phyloP scores from a whole-genome alignment of 2,113 vertebrate genomes.

The Seriola aureovittata region DNA sequence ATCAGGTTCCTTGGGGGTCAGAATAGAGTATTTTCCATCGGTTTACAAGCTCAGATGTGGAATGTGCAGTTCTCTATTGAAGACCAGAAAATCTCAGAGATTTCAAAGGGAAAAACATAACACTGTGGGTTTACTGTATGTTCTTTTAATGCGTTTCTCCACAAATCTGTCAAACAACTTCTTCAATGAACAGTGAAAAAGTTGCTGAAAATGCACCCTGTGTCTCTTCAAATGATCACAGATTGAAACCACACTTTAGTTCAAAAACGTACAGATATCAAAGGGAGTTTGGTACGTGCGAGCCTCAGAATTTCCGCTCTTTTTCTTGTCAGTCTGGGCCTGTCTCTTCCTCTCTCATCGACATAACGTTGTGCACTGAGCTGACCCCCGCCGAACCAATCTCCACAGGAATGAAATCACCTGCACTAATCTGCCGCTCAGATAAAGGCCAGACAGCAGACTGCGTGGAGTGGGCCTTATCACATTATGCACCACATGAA shows the following conservation, averaged over 20 bases:
- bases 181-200: not conserved
- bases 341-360: slow-evolving; percentile 12
- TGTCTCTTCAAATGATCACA: not conserved
- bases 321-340: not conserved
- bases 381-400: slow-evolving; percentile 47
- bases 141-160: not conserved
- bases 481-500: slow-evolving; percentile 73
- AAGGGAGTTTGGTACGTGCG: not conserved
- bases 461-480: slow-evolving; percentile 73
- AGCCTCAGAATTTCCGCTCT: not conserved
- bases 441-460: slow-evolving; percentile 80
- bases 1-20: not conserved
- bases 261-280: not conserved
- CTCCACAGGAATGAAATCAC: slow-evolving; percentile 73
- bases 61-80: not conserved
- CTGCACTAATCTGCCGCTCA: slow-evolving; percentile 74
- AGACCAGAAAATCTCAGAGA: not conserved
- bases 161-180: not conserved
- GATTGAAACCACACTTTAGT: not conserved
- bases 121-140: not conserved
- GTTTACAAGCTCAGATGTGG: not conserved
- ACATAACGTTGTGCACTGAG: slow-evolving; percentile 17
- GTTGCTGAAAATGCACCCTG: not conserved
- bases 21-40: not conserved
- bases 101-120: not conserved